phyloP scores from a whole-genome alignment of 2,797 vertebrate genomes.

The Pogoniulus pusillus region DNA sequence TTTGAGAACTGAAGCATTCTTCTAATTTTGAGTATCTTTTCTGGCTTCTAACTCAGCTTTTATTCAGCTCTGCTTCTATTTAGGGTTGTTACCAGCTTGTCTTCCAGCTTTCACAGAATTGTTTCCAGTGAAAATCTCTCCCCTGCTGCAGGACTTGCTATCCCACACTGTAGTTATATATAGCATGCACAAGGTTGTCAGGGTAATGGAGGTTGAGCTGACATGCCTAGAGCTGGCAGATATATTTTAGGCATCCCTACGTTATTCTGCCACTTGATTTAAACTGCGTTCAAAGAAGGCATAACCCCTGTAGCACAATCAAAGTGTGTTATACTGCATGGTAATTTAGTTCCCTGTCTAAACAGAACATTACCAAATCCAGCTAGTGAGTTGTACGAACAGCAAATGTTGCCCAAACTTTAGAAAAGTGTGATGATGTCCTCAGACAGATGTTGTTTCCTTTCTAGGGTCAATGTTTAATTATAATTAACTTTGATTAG shows the following conservation, averaged over 20 bases:
- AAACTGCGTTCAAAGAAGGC: slow-evolving; percentile 21
- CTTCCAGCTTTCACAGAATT: slow-evolving; percentile 18
- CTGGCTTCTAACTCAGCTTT: background rate
- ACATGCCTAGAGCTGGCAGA: slow-evolving; percentile 14
- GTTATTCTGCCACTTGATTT: slow-evolving; percentile 37
- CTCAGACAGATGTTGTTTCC: background rate
- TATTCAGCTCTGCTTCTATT: background rate
- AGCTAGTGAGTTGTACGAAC: background rate
- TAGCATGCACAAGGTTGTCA: slow-evolving; percentile 5
- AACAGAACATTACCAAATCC: background rate
- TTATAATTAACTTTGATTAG: background rate
- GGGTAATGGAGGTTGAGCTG: slow-evolving; percentile 2
- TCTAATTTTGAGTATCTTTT: background rate
- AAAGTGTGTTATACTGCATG: background rate
- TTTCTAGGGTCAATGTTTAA: background rate
- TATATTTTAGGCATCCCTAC: slow-evolving; percentile 19
- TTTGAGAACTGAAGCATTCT: background rate
- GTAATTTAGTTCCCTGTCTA: slow-evolving; percentile 3
- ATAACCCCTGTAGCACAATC: slow-evolving; percentile 6
- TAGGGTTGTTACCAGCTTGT: background rate
- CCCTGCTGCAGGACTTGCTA: background rate
- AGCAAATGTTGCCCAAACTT: background rate
- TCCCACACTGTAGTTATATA: slow-evolving; percentile 20
- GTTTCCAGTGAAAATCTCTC: slow-evolving; percentile 23
- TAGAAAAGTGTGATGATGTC: background rate